phyloP scores from a whole-genome alignment of 2,113 vertebrate species.

The Genyomyrus donnyi region DNA sequence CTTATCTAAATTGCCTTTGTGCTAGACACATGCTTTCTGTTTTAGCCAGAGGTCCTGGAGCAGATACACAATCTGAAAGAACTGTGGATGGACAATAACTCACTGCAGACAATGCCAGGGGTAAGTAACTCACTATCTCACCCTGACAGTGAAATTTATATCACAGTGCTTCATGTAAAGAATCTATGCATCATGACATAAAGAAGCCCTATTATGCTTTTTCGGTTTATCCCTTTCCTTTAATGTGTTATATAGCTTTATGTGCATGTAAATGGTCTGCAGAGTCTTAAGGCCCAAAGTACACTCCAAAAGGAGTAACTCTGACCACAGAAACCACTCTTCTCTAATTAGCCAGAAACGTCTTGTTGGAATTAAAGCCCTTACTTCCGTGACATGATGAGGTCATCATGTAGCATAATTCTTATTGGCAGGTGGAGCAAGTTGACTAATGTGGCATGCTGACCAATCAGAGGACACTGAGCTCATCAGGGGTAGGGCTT shows the following conservation, averaged over 20 bases:
- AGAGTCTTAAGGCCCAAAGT: background rate
- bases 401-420: background rate
- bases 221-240: background rate
- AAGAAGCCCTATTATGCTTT: background rate
- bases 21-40: slow-evolving; percentile 26
- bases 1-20: slow-evolving; percentile 20
- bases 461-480: background rate
- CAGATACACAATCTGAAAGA: slow-evolving; percentile 94
- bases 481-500: background rate
- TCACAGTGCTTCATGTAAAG: background rate
- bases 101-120: slow-evolving; percentile 89
- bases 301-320: background rate
- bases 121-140: slow-evolving; percentile 55
- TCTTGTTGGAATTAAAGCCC: background rate
- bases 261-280: background rate
- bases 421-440: background rate
- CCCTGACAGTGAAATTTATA: background rate
- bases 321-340: background rate
- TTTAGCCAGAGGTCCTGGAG: slow-evolving; percentile 91
- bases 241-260: background rate
- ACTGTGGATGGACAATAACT: slow-evolving; percentile 96
- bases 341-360: background rate
- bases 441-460: background rate
- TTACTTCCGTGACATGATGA: background rate
- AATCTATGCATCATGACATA: background rate